Conservation (phyloP, 2,113 vertebrate species). For the Glaucomys volans region DNA sequence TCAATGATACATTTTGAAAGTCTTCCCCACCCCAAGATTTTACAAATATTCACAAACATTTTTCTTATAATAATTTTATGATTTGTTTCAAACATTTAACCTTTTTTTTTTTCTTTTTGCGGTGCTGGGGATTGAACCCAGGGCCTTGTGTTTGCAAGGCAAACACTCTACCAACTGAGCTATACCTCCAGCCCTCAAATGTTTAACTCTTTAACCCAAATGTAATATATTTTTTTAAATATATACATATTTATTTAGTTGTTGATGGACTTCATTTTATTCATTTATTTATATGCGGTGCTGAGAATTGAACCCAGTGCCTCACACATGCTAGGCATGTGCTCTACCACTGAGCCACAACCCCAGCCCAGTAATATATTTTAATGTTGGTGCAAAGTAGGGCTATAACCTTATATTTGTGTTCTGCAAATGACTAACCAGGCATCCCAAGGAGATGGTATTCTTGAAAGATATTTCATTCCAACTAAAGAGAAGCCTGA, state of each 20-base stretch:
- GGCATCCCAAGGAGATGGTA: slow-evolving; percentile 9
- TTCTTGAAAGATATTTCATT: background rate
- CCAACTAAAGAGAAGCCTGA: background rate
- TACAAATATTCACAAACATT: slow-evolving; percentile 26
- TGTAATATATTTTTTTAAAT: slow-evolving; percentile 21
- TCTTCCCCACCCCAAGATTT: slow-evolving; percentile 20
- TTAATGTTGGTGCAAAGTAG: background rate
- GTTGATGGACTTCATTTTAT: no score
- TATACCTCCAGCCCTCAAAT: no score
- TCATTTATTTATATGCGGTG: no score
- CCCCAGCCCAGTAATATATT: slow-evolving; percentile 10
- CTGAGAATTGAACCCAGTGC: no score
- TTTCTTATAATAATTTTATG: slow-evolving; percentile 14
- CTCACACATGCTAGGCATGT: no score
- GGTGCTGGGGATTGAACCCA: no score
- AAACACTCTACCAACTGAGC: no score
- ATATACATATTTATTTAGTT: no score
- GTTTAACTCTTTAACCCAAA: background rate
- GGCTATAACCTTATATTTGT: slow-evolving; percentile 15
- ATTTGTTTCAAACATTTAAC: slow-evolving; percentile 42
- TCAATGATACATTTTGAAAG: slow-evolving; percentile 43
- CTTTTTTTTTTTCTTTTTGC: no score
- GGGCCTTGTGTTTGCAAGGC: no score
- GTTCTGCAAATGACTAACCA: slow-evolving; percentile 43
- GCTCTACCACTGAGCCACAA: no score